phyloP scores from a whole-genome alignment of 1,140 invertebrate genomes.

The Dendrolimus kikuchii region DNA sequence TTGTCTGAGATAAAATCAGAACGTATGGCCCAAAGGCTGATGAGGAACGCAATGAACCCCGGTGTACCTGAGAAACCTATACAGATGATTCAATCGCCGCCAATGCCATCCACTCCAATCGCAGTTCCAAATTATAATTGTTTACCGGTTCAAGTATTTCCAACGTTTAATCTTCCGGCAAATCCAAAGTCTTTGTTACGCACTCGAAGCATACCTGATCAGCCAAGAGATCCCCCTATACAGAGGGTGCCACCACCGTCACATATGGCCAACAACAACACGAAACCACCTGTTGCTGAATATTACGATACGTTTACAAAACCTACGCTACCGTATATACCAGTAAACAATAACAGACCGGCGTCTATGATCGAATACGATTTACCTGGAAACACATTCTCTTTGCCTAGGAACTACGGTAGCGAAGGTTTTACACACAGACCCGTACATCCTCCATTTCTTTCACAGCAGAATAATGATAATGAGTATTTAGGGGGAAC shows the following conservation, averaged over 20 bases:
- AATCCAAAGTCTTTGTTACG: constrained; percentile 65
- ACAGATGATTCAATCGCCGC: constrained; percentile 44
- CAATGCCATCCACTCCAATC: constrained; percentile 35
- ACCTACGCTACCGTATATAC: constrained; percentile 13
- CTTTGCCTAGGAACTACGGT: constrained; percentile 22
- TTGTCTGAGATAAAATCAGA: constrained; percentile 92
- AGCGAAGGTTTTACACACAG: constrained; percentile 22
- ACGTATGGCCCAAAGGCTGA: constrained; percentile 87
- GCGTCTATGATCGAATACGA: constrained; percentile 31
- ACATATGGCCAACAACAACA: constrained; percentile 14
- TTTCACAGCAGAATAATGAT: not conserved
- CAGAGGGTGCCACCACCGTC: constrained; percentile 14
- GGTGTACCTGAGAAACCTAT: constrained; percentile 61
- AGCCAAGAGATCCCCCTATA: constrained; percentile 21
- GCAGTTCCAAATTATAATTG: constrained; percentile 59
- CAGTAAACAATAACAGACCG: constrained; percentile 29
- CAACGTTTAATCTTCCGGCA: constrained; percentile 57
- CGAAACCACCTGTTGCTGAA: constrained; percentile 12
- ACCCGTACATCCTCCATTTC: not conserved
- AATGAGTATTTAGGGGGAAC: not conserved
- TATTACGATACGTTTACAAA: constrained; percentile 17
- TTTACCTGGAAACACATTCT: constrained; percentile 12
- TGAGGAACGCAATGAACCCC: constrained; percentile 78
- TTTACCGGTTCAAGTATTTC: constrained; percentile 67
- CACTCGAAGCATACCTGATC: constrained; percentile 52